These are phyloP conservation scores for Choreutis nemorana DNA, from an alignment of 2,888 invertebrate genomes.

Conservation along the genomic window DNA sequence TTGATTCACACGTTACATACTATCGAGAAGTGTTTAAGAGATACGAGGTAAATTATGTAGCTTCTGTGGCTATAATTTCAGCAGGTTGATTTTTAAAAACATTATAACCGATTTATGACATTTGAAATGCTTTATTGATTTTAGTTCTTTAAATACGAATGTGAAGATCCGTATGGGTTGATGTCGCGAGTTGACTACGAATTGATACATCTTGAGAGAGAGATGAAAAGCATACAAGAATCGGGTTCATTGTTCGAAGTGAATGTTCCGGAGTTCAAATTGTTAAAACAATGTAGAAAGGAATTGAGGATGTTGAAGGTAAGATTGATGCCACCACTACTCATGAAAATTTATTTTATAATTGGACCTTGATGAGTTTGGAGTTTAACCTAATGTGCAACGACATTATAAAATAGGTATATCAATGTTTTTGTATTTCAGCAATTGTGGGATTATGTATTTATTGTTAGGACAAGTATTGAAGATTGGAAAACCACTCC, in stretches of 20 bases:
- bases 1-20: slow-evolving; percentile 83
- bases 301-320: slow-evolving; percentile 90
- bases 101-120: neutral
- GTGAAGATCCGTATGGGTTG: slow-evolving; percentile 75
- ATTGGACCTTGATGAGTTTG: too few species aligned
- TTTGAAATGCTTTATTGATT: slow-evolving; percentile 10
- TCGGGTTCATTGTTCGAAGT: slow-evolving; percentile 96
- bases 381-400: neutral
- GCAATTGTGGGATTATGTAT: slow-evolving; percentile 96
- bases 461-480: slow-evolving; percentile 88
- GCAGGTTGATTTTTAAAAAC: neutral
- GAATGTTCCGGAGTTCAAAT: slow-evolving; percentile 92
- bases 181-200: slow-evolving; percentile 82
- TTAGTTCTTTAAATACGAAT: slow-evolving; percentile 77
- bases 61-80: neutral
- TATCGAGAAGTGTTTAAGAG: slow-evolving; percentile 90
- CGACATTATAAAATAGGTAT: too few species aligned
- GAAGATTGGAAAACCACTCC: slow-evolving; percentile 98
- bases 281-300: slow-evolving; percentile 89
- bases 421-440: slow-evolving; percentile 31
- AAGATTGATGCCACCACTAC: too few species aligned
- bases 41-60: slow-evolving; percentile 48
- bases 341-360: too few species aligned
- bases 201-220: slow-evolving; percentile 80
- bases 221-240: slow-evolving; percentile 86